Conservation (phyloP, 2,888 invertebrate species). For the Clistopyga incitator region DNA sequence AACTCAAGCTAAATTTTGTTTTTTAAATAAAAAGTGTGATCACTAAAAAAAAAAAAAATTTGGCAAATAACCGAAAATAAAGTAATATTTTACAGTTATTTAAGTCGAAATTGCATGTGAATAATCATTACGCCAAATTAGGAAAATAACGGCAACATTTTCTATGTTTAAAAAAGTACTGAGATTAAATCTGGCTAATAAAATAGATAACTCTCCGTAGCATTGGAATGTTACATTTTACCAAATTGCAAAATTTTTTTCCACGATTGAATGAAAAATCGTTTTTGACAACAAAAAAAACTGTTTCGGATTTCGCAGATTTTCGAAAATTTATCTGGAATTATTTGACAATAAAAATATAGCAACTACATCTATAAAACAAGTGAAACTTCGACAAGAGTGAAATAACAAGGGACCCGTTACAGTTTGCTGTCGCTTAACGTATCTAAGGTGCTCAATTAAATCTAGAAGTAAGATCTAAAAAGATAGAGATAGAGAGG, state of each 20-base stretch:
- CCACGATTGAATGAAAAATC: no score
- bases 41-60: not conserved
- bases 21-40: not conserved
- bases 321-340: not conserved
- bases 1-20: no score
- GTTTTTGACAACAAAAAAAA: not conserved
- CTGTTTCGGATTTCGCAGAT: not conserved
- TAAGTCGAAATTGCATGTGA: no score
- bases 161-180: not conserved
- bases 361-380: not conserved
- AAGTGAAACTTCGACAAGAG: not conserved
- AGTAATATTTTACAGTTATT: not conserved
- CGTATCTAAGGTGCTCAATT: slow-evolving; percentile 30
- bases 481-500: slow-evolving; percentile 69
- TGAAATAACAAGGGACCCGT: not conserved
- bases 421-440: not conserved
- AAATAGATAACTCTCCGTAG: no score
- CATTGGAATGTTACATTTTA: no score
- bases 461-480: slow-evolving; percentile 35
- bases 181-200: no score
- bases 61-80: not conserved
- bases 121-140: no score
- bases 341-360: not conserved
- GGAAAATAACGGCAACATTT: no score
- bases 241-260: no score